These are phyloP conservation scores for Enoplosus armatus DNA, from an alignment of 2,797 vertebrate species.

Conservation along the genomic window DNA sequence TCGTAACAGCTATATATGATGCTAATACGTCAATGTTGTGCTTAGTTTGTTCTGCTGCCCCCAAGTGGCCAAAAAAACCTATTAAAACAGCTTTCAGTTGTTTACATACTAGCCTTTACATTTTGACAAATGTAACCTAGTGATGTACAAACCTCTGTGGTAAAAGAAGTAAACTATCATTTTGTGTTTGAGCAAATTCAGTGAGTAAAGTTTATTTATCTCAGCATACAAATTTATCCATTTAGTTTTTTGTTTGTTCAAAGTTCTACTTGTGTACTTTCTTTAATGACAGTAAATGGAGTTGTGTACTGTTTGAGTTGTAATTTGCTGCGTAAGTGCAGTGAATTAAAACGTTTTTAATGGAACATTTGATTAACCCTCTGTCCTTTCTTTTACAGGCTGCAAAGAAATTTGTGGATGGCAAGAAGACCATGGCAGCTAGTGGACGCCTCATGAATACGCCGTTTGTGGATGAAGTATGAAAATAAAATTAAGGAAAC, in stretches of 20 bases:
- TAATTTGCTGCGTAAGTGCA: background rate
- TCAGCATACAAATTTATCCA: background rate
- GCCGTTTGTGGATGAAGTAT: conserved; percentile 93
- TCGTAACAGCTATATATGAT: background rate
- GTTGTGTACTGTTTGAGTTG: background rate
- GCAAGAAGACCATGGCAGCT: conserved; percentile 93
- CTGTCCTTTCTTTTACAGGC: conserved; percentile 80
- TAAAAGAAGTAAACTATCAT: too few species aligned
- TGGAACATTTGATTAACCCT: background rate
- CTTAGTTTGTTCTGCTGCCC: background rate
- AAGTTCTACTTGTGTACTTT: background rate
- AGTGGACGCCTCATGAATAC: conserved; percentile 89
- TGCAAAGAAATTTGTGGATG: conserved; percentile 91
- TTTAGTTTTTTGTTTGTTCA: background rate
- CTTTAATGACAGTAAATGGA: background rate
- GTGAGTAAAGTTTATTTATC: background rate
- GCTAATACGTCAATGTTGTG: background rate
- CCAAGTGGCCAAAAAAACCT: background rate
- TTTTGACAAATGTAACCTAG: background rate
- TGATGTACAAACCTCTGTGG: too few species aligned
- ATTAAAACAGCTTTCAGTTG: background rate
- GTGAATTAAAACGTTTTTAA: background rate
- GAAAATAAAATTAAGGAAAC: conserved; percentile 57
- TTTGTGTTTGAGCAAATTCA: too few species aligned
- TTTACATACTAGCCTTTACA: background rate